A percentile compares a stretch with the other conserved stretches of the same genome.
Evolutionary conservation across 2,113 vertebrate species (phyloP).

Genomic region (Aleadryas rufinucha): DNA sequence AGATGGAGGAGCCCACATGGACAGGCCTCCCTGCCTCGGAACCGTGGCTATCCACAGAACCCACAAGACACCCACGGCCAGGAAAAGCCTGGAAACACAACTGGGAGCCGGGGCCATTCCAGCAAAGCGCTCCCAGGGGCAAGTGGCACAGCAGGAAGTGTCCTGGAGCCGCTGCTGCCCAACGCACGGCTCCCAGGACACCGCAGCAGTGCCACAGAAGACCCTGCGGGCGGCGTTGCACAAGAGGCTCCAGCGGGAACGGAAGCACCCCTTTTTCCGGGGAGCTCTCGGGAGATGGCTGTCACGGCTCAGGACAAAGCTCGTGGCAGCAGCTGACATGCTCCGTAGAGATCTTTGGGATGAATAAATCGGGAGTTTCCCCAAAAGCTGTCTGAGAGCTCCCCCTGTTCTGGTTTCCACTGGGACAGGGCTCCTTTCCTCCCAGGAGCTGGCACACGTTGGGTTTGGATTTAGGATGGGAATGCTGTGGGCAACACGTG

Average conservation of each 20-base stretch:
- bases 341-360: rapidly evolving
- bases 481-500: neutral
- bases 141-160: neutral
- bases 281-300: neutral
- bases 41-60: neutral
- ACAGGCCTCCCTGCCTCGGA: neutral
- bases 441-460: neutral
- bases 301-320: neutral
- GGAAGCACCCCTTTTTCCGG: rapidly evolving
- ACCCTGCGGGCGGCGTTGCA: neutral
- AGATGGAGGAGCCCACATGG: neutral
- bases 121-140: neutral
- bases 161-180: neutral
- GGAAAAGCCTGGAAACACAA: neutral
- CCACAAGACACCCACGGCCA: rapidly evolving
- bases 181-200: rapidly evolving
- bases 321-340: neutral
- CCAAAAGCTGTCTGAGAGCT: neutral
- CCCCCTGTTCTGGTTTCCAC: neutral
- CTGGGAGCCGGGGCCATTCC: neutral
- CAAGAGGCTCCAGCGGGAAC: neutral
- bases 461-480: neutral
- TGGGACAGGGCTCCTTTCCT: neutral
- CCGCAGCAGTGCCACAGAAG: neutral
- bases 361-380: neutral